Base-by-base conservation (phyloP, 2,888 invertebrate genomes). In the Drosophila gaucha region DNA sequence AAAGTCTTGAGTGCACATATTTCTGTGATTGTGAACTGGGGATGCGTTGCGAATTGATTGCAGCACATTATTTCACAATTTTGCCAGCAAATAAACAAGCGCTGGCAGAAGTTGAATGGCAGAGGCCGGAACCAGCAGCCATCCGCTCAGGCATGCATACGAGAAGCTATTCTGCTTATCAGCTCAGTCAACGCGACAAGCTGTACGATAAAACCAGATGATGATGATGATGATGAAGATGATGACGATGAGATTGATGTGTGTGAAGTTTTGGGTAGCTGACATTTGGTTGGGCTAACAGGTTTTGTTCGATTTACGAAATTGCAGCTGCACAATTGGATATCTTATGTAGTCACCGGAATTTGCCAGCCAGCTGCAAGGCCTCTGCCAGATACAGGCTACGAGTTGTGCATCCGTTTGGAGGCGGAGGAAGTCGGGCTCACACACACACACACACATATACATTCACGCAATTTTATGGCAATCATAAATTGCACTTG, bases 401-500 rank as follows among this genome's bases (percentile, higher is more conserved):
- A n/a, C n/a, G n/a, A n/a, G n/a, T n/a, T n/a, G n/a, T 14, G 33
- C 50, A 39, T 65, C 64, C 65, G 63, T 43, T 65, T 41, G 14
- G 8, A 59, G 58, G 47, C 46, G 28, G 46, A 60, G 47, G 46
- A 57, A 22, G 14, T 56, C 28, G 24, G 43, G 26, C 30, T 3
- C 30, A 16, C 51, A 74, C 67, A 76, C 14, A 41, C 3, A 38
- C 12, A 16, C 3, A 22, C 3, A 8, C 9, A 33, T 49, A 74
- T 69, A 77, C 57, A 66, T 83, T 64, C 74, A 80, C 67, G 84
- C 80, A 74, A 84, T 72, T 80, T 85, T 86, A 86, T 80, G 76
- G 86, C 86, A 80, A 86, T 80, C 84, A 85, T 85, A 85, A 85
- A 85, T 85, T 84, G 73, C 60, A 64, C 84, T 78, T 78, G 77